Percentiles rank a stretch among this genome's conserved stretches.
Conservation (phyloP, 92 coral and sea anemone genomes). For the Isaurus tuberculatus region DNA sequence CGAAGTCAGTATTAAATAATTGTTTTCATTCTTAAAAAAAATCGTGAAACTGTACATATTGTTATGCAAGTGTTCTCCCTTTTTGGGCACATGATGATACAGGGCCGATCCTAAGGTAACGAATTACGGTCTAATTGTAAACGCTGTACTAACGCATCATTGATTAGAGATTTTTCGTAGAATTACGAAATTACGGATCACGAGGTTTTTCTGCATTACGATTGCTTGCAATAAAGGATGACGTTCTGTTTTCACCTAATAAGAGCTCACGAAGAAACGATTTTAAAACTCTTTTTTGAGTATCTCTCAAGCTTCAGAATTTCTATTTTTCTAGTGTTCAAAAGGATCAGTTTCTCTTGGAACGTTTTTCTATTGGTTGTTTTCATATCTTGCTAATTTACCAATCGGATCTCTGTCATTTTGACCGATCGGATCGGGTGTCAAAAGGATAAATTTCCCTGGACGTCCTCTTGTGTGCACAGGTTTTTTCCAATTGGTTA, state of each 20-base stretch:
- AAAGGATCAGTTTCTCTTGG: background rate
- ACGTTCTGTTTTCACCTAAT: background rate
- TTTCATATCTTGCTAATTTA: background rate
- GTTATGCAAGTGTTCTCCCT: background rate
- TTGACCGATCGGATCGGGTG: background rate
- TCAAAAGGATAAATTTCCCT: background rate
- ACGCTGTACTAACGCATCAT: background rate
- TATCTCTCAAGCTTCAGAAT: background rate
- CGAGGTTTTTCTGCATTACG: background rate
- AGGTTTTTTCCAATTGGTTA: background rate
- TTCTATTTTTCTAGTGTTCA: background rate
- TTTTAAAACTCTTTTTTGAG: background rate
- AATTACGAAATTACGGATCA: background rate
- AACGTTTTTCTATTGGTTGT: conserved; percentile 4
- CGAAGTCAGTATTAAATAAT: background rate
- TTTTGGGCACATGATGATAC: background rate
- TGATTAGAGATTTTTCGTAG: conserved; percentile 2
- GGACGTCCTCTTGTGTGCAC: conserved; percentile 2
- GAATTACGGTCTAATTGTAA: background rate
- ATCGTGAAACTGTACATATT: background rate
- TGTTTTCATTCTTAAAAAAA: conserved; percentile 1
- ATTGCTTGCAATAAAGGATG: conserved; percentile 4
- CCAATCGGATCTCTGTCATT: conserved; percentile 3
- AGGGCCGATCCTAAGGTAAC: background rate
- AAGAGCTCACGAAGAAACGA: background rate